Percentiles rank a stretch among this genome's conserved stretches.
Conservation (phyloP, 2,113 vertebrate genomes). For the Odocoileus virginianus region DNA sequence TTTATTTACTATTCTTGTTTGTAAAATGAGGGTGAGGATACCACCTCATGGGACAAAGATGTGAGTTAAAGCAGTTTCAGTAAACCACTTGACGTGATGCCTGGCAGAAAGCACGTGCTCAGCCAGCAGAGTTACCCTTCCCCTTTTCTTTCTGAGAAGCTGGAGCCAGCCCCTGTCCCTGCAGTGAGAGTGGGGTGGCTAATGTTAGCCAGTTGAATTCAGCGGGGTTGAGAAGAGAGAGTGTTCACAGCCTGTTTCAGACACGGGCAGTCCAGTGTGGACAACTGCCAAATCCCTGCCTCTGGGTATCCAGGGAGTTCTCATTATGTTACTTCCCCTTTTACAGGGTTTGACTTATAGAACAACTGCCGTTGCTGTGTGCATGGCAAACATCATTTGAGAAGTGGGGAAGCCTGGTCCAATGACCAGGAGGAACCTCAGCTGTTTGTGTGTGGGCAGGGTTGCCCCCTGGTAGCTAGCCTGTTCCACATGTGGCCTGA, state of each 20-base stretch:
- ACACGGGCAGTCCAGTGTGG: not conserved
- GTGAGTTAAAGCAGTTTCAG: not conserved
- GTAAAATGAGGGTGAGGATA: not conserved
- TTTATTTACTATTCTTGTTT: not conserved
- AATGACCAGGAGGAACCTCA: not conserved
- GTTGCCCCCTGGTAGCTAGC: not conserved
- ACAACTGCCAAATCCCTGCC: not conserved
- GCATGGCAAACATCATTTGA: not conserved
- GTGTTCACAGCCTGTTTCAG: not conserved
- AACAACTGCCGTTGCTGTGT: not conserved
- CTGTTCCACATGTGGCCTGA: not conserved
- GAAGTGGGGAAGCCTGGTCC: accelerated
- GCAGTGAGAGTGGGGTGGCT: not conserved
- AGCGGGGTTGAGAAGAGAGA: not conserved
- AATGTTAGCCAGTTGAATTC: not conserved
- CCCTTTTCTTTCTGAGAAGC: not conserved
- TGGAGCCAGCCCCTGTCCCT: no score
- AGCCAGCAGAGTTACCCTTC: accelerated
- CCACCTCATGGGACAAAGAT: not conserved
- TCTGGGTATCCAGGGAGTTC: not conserved
- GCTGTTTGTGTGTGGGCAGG: not conserved
- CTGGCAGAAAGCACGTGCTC: not conserved
- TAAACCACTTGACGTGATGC: not conserved
- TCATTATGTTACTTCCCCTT: not conserved
- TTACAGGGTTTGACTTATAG: not conserved